Conservation (phyloP, 1,140 invertebrate genomes). For the Lepidurus couesii region DNA sequence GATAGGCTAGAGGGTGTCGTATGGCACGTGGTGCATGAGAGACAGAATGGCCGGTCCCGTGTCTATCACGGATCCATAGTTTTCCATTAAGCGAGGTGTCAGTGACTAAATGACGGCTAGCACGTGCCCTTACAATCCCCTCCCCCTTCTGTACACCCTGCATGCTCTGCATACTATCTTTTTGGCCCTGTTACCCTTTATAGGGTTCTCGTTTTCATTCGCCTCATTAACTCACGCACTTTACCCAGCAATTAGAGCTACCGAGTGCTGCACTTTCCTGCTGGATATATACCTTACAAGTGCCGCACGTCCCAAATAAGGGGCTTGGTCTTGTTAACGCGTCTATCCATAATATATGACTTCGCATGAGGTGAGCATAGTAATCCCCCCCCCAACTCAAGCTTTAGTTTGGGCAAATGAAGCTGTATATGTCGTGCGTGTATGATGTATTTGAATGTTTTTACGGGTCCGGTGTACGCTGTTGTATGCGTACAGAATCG, state of each 20-base stretch:
- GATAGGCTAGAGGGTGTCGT: neutral
- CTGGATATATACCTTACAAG: neutral
- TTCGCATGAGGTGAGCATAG: no score
- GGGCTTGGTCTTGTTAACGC: neutral
- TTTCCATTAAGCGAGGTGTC: slow-evolving; percentile 21
- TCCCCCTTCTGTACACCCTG: neutral
- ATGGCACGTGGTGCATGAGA: neutral
- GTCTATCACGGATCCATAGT: slow-evolving; percentile 14
- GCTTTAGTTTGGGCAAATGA: no score
- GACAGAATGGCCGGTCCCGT: neutral
- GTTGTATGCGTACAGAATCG: no score
- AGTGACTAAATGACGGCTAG: neutral
- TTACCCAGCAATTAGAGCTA: neutral
- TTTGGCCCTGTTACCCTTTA: neutral
- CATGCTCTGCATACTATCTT: neutral
- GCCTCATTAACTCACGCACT: neutral
- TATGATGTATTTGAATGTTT: no score
- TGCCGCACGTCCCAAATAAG: neutral
- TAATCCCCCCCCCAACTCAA: no score
- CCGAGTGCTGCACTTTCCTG: neutral
- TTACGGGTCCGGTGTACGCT: no score
- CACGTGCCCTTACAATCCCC: neutral
- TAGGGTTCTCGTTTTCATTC: neutral
- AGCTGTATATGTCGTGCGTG: no score
- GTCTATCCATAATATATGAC: neutral